Evolutionary conservation across 1,140 invertebrate species (phyloP).

Genomic region (Dendrolimus kikuchii): DNA sequence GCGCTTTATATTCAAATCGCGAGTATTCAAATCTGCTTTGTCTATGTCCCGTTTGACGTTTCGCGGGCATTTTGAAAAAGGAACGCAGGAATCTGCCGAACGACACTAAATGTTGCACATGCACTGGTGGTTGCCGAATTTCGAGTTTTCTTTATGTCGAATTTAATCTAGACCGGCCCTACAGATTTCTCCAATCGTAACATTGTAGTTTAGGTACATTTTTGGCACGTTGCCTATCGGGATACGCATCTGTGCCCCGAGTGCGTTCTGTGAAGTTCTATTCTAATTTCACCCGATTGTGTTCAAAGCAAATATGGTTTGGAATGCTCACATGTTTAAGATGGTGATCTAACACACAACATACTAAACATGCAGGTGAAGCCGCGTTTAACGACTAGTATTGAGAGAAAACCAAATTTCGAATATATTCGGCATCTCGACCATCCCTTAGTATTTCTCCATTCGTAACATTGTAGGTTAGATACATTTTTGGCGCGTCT

Average conservation of each 20-base stretch:
- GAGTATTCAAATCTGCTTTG: constrained; percentile 57
- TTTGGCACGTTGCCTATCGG: constrained; percentile 46
- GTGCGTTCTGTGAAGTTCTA: constrained; percentile 31
- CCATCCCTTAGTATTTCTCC: too few species aligned
- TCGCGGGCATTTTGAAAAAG: constrained; percentile 60
- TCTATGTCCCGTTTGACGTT: constrained; percentile 63
- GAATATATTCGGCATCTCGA: too few species aligned
- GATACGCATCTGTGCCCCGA: constrained; percentile 66
- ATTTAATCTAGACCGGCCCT: too few species aligned
- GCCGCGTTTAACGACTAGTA: too few species aligned
- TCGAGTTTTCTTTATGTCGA: constrained; percentile 33
- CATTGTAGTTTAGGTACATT: constrained; percentile 4
- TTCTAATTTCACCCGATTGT: constrained; percentile 50
- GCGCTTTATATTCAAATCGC: constrained; percentile 69
- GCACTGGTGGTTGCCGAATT: constrained; percentile 21
- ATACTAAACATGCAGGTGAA: too few species aligned
- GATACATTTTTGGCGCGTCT: constrained; percentile 36
- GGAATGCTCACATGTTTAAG: constrained; percentile 66
- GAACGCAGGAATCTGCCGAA: constrained; percentile 31
- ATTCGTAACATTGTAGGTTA: too few species aligned
- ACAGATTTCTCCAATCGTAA: too few species aligned
- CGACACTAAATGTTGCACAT: constrained; percentile 1
- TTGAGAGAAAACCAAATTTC: too few species aligned
- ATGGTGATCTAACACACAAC: constrained; percentile 53
- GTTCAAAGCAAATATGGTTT: constrained; percentile 49